A percentile compares a stretch with the other conserved stretches of the same genome.
Evolutionary conservation across 2,113 vertebrate genomes (phyloP).

Genomic region (Rhynchomys soricoides): DNA sequence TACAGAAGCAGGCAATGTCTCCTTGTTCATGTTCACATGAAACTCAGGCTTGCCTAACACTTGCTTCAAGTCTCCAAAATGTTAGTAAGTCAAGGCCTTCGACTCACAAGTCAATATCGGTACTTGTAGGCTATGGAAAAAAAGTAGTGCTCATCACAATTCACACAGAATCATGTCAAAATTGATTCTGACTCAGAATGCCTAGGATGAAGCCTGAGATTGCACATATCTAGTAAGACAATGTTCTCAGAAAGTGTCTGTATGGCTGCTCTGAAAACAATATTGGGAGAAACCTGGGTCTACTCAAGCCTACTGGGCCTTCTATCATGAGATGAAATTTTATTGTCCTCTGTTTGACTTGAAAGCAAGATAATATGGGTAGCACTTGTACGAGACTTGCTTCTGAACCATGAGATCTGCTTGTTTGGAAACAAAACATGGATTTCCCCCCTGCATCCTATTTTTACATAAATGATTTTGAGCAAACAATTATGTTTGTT

Average conservation of each 20-base stretch:
- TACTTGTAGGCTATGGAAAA: background rate
- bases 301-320: background rate
- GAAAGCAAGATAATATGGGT: background rate
- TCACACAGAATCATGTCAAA: background rate
- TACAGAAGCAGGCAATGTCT: background rate
- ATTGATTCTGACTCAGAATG: background rate
- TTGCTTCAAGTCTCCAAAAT: background rate
- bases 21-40: background rate
- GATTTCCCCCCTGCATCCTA: background rate
- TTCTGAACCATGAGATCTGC: background rate
- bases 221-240: background rate
- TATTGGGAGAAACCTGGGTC: background rate
- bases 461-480: background rate
- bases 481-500: background rate
- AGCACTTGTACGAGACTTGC: background rate
- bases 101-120: background rate
- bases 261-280: background rate
- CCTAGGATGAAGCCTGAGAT: background rate
- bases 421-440: background rate
- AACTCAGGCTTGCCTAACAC: background rate
- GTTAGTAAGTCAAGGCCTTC: background rate
- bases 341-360: background rate
- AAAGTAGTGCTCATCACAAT: background rate
- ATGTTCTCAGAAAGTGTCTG: background rate
- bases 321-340: background rate